These are phyloP conservation scores for Caenorhabditis briggsae DNA, from an alignment of 1,140 invertebrate genomes.

Conservation along the genomic window DNA sequence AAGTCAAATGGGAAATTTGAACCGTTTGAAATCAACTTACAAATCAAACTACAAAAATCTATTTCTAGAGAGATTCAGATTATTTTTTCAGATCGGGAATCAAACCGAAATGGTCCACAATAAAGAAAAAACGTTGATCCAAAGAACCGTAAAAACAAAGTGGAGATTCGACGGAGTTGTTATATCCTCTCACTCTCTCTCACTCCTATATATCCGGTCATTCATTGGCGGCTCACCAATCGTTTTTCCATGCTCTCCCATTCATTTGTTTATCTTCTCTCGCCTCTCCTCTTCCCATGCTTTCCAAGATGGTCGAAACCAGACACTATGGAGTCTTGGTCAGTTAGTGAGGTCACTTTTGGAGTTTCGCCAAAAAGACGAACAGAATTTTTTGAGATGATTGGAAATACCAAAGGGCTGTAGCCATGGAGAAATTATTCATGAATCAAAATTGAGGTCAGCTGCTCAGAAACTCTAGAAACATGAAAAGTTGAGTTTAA, in stretches of 20 bases:
- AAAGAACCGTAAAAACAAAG: constrained; percentile 23
- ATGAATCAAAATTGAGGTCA: too few relatives aligned
- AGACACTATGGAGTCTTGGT: constrained; percentile 38
- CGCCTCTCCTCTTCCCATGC: background rate
- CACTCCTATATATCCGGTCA: constrained; percentile 42
- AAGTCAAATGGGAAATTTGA: too few relatives aligned
- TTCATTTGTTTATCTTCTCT: constrained; percentile 47
- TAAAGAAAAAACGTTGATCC: background rate
- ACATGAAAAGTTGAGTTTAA: too few relatives aligned
- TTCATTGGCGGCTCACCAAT: constrained; percentile 41
- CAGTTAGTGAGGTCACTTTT: background rate
- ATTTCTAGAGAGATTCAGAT: too few relatives aligned
- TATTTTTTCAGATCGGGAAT: too few relatives aligned
- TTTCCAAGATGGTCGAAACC: constrained; percentile 32
- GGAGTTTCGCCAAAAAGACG: too few relatives aligned
- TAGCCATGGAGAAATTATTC: too few relatives aligned
- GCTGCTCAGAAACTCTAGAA: too few relatives aligned
- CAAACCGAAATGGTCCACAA: background rate
- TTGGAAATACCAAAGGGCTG: too few relatives aligned
- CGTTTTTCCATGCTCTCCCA: constrained; percentile 37
- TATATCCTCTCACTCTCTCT: constrained; percentile 27
- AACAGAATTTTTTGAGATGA: too few relatives aligned
- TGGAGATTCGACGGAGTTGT: background rate
- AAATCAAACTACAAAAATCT: background rate
- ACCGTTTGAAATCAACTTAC: too few relatives aligned